phyloP scores from a whole-genome alignment of 2,888 invertebrate genomes.

The Heteromurus nitidus region DNA sequence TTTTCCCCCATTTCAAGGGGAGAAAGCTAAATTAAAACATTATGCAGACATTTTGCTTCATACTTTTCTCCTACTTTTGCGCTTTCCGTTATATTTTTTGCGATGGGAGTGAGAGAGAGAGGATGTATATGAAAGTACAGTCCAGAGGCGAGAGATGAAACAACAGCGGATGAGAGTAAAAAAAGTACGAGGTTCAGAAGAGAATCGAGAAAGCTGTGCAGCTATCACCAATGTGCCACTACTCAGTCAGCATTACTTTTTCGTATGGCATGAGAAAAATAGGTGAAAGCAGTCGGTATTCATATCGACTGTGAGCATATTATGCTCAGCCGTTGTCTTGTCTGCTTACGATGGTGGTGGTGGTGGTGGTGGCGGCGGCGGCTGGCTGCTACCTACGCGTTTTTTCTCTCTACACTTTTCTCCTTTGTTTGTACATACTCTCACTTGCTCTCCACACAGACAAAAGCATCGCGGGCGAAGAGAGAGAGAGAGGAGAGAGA shows the following conservation, averaged over 20 bases:
- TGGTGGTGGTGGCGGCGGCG: slow-evolving; percentile 6
- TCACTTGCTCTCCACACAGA: slow-evolving; percentile 25
- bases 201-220: background rate
- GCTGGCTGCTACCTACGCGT: slow-evolving; percentile 30
- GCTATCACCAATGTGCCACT: background rate
- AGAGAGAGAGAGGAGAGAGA: background rate
- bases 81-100: background rate
- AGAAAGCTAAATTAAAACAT: slow-evolving; percentile 41
- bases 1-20: slow-evolving; percentile 25
- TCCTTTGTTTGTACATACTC: slow-evolving; percentile 30
- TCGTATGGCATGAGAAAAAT: slow-evolving; percentile 10
- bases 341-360: background rate
- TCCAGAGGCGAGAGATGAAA: background rate
- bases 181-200: background rate
- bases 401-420: slow-evolving; percentile 26
- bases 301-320: slow-evolving; percentile 21
- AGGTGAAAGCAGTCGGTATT: slow-evolving; percentile 27
- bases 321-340: slow-evolving; percentile 8
- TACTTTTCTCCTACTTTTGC: slow-evolving; percentile 11
- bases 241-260: slow-evolving; percentile 14
- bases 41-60: slow-evolving; percentile 43
- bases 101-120: background rate
- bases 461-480: background rate
- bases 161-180: background rate
- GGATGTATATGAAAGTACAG: background rate